Evolutionary conservation across 2,797 vertebrate species (phyloP), one percentile per base, ranked within the genome.

Genomic region (Peromyscus nudipes): DNA sequence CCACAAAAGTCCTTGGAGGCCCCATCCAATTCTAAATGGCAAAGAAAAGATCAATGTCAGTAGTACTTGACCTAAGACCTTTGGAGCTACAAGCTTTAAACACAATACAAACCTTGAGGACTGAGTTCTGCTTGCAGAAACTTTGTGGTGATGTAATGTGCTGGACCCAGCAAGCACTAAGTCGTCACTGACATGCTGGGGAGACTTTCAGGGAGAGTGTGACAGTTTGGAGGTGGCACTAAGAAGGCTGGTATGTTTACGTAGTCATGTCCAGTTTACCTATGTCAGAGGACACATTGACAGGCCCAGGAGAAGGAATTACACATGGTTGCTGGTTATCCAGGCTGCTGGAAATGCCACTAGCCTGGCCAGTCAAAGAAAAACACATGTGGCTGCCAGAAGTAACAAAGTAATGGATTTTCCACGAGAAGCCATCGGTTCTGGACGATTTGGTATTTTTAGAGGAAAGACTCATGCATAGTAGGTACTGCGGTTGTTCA

Each of bases 211-310:
- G 86, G 90, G 64, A 92, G 73, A 37, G 5, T 37, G 76, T n/a
- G 91, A 92, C 69, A 73, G 57, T 79, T 80, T 57, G 19, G 57
- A 96, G 62, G 88, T 4, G 2, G 21, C 92, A 55, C 73, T 27
- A 82, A 95, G 82, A 89, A 83, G 29, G 43, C 62, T 43, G 82
- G 10, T 60, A 17, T 96, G 89, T 97, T 96, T 96, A 60, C 21
- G 49, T 23, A 94, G 92, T 96, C 96, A 65, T 62, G 91, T 96
- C 97, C 88, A 95, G 96, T 80, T 98, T 94, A 96, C 97, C 95
- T 97, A 89, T 88, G 97, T 91, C 88, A 81, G 95, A 92, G 55
- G 25, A 89, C 85, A 94, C 60, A 86, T 79, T 92, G 94, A 97
- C 96, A 94, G 92, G 62, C 60, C 89, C 71, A 9, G 37, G 77